Evolutionary conservation across 2,113 vertebrate genomes (phyloP).

Genomic region (Dipodomys stephensi): DNA sequence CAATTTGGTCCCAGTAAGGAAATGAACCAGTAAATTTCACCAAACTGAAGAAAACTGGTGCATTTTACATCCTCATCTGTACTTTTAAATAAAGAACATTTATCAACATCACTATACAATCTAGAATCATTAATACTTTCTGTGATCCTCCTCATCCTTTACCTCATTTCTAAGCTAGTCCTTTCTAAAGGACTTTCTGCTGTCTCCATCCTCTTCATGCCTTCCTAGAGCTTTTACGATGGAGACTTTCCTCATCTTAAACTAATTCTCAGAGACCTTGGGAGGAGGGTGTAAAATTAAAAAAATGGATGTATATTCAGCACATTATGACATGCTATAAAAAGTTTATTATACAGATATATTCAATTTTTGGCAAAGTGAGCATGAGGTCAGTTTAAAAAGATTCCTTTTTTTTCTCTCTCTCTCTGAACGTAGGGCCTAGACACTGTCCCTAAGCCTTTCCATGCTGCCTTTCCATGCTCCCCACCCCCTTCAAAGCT

Average conservation of each 20-base stretch:
- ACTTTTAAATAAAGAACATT: not conserved
- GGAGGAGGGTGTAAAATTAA: not conserved
- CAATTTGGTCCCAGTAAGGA: not conserved
- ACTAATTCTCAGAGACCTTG: not conserved
- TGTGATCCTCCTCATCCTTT: not conserved
- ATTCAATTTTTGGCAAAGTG: conserved; percentile 31
- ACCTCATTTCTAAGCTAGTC: not conserved
- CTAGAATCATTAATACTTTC: conserved; percentile 2
- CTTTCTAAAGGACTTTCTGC: not conserved
- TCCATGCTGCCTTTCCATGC: no score
- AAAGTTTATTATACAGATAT: conserved; percentile 7
- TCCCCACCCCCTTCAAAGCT: no score
- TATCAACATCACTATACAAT: not conserved
- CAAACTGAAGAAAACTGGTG: conserved; percentile 11
- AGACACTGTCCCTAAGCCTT: no score
- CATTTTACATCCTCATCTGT: conserved; percentile 1
- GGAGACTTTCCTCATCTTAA: not conserved
- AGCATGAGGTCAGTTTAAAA: not conserved
- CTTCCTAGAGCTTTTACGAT: not conserved
- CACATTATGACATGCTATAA: not conserved
- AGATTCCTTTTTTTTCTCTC: no score
- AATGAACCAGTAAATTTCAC: conserved; percentile 37
- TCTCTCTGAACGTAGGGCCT: not conserved
- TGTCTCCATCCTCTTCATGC: not conserved
- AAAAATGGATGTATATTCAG: not conserved